Base-by-base conservation (phyloP, 1,140 invertebrate genomes). In the Heliothis subflexa region DNA sequence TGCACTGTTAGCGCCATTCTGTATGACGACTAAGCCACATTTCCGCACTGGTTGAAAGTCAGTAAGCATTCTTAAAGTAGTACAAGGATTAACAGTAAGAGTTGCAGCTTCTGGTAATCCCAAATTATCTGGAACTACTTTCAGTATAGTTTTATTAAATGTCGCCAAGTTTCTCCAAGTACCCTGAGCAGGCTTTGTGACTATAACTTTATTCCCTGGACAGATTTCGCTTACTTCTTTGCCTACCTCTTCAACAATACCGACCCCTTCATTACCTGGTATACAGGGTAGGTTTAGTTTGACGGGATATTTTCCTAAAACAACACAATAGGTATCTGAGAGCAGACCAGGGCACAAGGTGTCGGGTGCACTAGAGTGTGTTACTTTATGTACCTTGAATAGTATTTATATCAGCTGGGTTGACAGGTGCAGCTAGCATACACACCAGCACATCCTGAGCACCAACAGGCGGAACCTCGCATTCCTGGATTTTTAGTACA, bases 341-440 rank as follows among this genome's bases (percentile, higher is more conserved):
- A 14, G 18, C 73, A 73, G 49, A 57, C n/a, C 61, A 59, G 62
- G 18, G 16, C 33, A 5, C 33, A 33, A 33, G 7, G 33, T 33
- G 33, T 33, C 33, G 9, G 7, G 33, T 9, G 33, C 33, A 40
- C 5, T 40, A 9, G 33, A 9, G 33, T 16, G 50, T 14, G 99
- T 99, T 61, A 14, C 12, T 1, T 40, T 33, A 33, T 25, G 1
- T 93, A 85, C 98, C 99, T 95, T 99, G 98, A 85, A 99, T 98
- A 62, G 97, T 99, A 90, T 99, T 99, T 14, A 99, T 99, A 92
- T 99, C 99, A 2, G 99, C 98, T 16, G 99, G 99, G 95, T 99
- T 99, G 3, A 99, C 97, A 5, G 99, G 98, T 2, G 98, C 96
- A 52, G 98, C 97, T 52, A 99, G 82, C 96, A 99, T 98, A 94